Conservation (phyloP, 1,140 invertebrate species). For the Trypoxylus dichotomus region DNA sequence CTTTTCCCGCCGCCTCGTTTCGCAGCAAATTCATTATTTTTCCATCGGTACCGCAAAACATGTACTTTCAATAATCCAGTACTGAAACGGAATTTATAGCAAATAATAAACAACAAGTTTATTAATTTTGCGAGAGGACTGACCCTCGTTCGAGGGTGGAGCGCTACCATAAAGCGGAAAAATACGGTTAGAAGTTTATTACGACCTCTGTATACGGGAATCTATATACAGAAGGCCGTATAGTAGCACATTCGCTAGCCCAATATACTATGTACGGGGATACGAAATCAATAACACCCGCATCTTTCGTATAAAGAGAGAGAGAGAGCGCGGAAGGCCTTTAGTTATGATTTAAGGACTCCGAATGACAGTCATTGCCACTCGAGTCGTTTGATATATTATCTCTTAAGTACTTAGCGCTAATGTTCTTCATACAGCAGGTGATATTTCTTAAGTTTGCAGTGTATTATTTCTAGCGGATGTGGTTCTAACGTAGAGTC, state of each 20-base stretch:
- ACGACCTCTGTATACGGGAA: not conserved
- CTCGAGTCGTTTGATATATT: not conserved
- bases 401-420: constrained; percentile 6
- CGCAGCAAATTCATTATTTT: not conserved
- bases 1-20: no score
- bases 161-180: not conserved
- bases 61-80: not conserved
- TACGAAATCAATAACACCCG: not conserved
- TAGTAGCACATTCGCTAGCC: not conserved
- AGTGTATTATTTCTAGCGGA: not conserved
- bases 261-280: not conserved
- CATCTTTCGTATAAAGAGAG: not conserved
- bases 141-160: not conserved
- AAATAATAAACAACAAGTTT: constrained; percentile 13
- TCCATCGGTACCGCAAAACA: not conserved
- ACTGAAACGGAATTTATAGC: not conserved
- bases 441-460: constrained; percentile 1
- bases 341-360: constrained; percentile 21
- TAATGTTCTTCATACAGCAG: constrained; percentile 11
- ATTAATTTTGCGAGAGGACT: constrained; percentile 1
- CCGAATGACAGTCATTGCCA: constrained; percentile 17
- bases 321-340: not conserved
- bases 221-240: not conserved
- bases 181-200: constrained; percentile 1
- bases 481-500: not conserved